phyloP scores from a whole-genome alignment of 2,797 vertebrate species.

The Paramormyrops hopkinsi region DNA sequence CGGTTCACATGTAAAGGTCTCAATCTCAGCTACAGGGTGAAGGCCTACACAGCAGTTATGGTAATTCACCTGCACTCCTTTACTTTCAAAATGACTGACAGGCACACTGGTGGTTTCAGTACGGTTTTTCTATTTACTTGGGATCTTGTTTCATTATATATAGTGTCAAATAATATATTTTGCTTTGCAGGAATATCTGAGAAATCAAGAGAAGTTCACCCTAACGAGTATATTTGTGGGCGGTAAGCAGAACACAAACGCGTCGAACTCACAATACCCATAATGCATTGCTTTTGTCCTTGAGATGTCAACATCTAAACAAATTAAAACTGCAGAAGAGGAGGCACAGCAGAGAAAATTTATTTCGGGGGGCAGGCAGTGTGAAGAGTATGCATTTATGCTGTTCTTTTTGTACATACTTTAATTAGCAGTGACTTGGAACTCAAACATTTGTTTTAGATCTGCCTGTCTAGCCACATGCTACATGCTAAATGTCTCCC shows the following conservation, averaged over 20 bases:
- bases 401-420: not conserved
- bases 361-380: not conserved
- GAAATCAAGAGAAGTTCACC: constrained; percentile 63
- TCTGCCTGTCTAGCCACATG: not conserved
- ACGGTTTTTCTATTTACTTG: not conserved
- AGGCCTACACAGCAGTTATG: constrained; percentile 74
- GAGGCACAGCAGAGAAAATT: not conserved
- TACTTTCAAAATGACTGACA: not conserved
- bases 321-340: not conserved
- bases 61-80: constrained; percentile 52
- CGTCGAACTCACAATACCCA: not conserved
- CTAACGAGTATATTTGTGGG: constrained; percentile 71
- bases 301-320: not conserved
- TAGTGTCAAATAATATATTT: not conserved
- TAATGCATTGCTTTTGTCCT: not conserved
- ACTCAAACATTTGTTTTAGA: not conserved
- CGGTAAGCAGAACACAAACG: constrained; percentile 57
- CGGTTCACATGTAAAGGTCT: constrained; percentile 87
- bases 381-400: not conserved
- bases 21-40: constrained; percentile 74
- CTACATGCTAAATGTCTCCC: not conserved
- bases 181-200: constrained; percentile 69
- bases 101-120: not conserved
- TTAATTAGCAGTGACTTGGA: not conserved
- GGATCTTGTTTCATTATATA: not conserved